Percentiles rank a stretch among this genome's conserved stretches.
phyloP scores from a whole-genome alignment of 2,797 vertebrate genomes.

The Rhincodon typus region DNA sequence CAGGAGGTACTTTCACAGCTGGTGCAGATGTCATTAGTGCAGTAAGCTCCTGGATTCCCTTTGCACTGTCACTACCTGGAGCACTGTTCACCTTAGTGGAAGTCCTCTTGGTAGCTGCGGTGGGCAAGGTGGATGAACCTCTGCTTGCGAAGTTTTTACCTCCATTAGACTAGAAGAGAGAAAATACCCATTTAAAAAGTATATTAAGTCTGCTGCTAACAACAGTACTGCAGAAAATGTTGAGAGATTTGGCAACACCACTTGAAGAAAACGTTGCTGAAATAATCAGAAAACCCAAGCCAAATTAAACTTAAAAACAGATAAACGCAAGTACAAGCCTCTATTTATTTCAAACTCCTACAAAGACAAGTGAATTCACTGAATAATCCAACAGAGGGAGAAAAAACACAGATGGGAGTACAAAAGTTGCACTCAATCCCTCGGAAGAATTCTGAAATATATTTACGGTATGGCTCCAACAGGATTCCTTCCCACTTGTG shows the following conservation, averaged over 20 bases:
- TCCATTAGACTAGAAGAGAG: slow-evolving; percentile 53
- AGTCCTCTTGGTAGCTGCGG: slow-evolving; percentile 47
- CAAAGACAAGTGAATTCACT: neutral
- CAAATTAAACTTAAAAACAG: neutral
- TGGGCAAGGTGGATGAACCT: slow-evolving; percentile 40
- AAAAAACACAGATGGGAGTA: neutral
- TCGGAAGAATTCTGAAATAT: neutral
- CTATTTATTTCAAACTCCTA: neutral
- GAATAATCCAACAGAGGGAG: neutral
- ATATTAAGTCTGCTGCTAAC: neutral
- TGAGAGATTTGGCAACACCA: neutral
- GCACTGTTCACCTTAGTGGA: slow-evolving; percentile 44
- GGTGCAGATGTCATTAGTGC: slow-evolving; percentile 37
- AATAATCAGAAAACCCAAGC: neutral
- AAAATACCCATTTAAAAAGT: neutral
- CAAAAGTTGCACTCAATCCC: neutral
- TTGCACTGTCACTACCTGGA: slow-evolving; percentile 47
- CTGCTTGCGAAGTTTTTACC: slow-evolving; percentile 55
- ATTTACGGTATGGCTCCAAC: too few relatives aligned
- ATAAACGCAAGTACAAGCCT: neutral
- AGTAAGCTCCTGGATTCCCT: slow-evolving; percentile 41
- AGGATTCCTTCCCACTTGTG: neutral
- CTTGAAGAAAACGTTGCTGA: neutral
- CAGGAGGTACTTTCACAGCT: slow-evolving; percentile 43
- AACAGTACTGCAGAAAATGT: neutral